Evolutionary conservation across 2,888 invertebrate genomes (phyloP), one percentile per base, ranked within the genome.

Genomic region (Patella pellucida): DNA sequence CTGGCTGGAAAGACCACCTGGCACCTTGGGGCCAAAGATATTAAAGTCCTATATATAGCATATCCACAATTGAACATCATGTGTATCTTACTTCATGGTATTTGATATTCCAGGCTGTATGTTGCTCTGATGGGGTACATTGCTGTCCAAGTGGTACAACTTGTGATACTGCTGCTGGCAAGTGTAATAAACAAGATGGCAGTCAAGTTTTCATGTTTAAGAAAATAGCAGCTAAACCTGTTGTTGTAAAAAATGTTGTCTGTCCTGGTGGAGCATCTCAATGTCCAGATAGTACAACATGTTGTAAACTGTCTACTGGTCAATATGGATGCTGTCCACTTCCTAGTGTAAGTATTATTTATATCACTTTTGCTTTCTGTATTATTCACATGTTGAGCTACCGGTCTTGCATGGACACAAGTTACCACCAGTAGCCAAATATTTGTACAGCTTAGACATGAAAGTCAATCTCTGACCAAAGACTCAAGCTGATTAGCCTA

Each of bases 71-170:
- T n/a, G n/a, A n/a, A n/a, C n/a, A n/a, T n/a, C n/a, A n/a, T 41
- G 9, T 7, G 7, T 5, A 9, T 41, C 41, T 41, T 9, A 5
- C 7, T 41, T 5, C 41, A 31, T 31, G 2, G 4, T 31, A 31
- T 31, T 3, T 41, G 41, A 0, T 41, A 9, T 68, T 77, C 19
- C 71, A 84, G 83, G 88, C 84, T 72, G 81, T 84, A 1, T 89
- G 89, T 71, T 89, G 90, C 79, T 70, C 70, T 11, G 89, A 89
- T 75, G 74, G 83, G 12, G 41, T 81, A 4, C 87, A 89, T 73
- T 90, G 90, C 77, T 90, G 89, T 79, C 85, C 84, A 0, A 69
- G 82, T 70, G 83, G 85, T 19, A 81, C 86, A 77, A 76, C 79
- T 41, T 84, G 87, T 81, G 80, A 86, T 68, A 72, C 78, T 16